Base-by-base conservation (phyloP, 2,113 vertebrate species). In the Malurus cyaneus region DNA sequence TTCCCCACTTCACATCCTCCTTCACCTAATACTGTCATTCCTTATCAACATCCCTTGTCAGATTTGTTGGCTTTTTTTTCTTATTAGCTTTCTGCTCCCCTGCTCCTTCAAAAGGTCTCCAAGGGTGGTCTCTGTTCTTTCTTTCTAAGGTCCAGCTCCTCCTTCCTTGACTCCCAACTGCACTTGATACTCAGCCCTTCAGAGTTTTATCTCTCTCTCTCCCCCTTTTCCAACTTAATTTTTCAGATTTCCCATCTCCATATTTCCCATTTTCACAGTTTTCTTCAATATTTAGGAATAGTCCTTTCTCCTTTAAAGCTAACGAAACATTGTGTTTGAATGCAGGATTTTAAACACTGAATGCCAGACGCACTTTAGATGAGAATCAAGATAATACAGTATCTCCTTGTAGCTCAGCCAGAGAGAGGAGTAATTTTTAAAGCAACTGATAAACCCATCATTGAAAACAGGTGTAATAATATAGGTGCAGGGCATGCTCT, bases 391-490 rank as follows among this genome's bases (percentile, higher is more conserved):
- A 94, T 84, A 95, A 80, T 23, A 36, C 60, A 56, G 31, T 57
- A 86, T 59, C 80, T 94, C 90, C 80, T 57, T 61, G 53, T 74
- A 74, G 80, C 19, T 44, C 86, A 92, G 82, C 25, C 85, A 90
- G 76, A 88, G 42, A 93, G 6, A 5, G 56, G 50, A 92, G n/a
- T 76, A 54, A 89, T 76, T 95, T 92, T 91, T 80, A 97, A 97
- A 94, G 82, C 65, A 88, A 83, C 80, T 61, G 49, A 93, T 95
- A 94, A 92, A 90, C 41, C 53, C 77, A 89, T 85, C 88, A 94
- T 74, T 95, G 89, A 92, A 92, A 94, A 94, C 77, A 97, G 87
- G 91, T 92, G 82, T 62, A 83, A 91, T 87, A 94, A 92, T 89
- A 89, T 14, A 91, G 67, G 77, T 83, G 29, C 73, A 64, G 69